Conservation (phyloP, 2,888 invertebrate species). For the Patella ulyssiponensis region DNA sequence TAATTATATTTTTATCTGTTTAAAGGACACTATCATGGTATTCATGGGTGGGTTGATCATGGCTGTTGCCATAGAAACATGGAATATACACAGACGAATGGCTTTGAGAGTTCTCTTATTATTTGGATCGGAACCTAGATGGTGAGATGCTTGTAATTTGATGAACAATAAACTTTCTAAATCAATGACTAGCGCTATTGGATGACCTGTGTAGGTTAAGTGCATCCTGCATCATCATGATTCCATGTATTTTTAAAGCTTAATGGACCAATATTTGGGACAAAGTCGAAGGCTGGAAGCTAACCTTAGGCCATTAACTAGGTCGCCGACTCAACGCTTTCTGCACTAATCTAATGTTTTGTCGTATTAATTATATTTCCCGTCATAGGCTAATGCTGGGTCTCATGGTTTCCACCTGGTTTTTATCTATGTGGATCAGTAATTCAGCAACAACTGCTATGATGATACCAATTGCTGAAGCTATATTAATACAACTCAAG, state of each 20-base stretch:
- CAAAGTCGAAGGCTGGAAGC: too few relatives aligned
- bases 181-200: too few relatives aligned
- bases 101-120: constrained; percentile 86
- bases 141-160: constrained; percentile 29
- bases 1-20: background rate
- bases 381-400: constrained; percentile 62
- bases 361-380: background rate
- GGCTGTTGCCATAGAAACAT: constrained; percentile 90
- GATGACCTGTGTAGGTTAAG: too few relatives aligned
- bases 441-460: constrained; percentile 83
- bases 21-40: constrained; percentile 64
- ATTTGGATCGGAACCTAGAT: constrained; percentile 63
- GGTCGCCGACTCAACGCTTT: too few relatives aligned
- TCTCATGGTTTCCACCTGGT: constrained; percentile 84
- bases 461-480: constrained; percentile 70
- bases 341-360: too few relatives aligned
- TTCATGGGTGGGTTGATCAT: constrained; percentile 85
- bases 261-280: too few relatives aligned
- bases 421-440: constrained; percentile 96
- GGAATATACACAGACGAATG: constrained; percentile 87
- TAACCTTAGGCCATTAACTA: too few relatives aligned
- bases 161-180: too few relatives aligned
- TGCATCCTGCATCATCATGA: too few relatives aligned
- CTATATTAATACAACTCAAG: constrained; percentile 59
- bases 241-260: too few relatives aligned